Evolutionary conservation across 35 echinoderm and acorn worm species (phyloP).

Genomic region (Ptychodera flava): DNA sequence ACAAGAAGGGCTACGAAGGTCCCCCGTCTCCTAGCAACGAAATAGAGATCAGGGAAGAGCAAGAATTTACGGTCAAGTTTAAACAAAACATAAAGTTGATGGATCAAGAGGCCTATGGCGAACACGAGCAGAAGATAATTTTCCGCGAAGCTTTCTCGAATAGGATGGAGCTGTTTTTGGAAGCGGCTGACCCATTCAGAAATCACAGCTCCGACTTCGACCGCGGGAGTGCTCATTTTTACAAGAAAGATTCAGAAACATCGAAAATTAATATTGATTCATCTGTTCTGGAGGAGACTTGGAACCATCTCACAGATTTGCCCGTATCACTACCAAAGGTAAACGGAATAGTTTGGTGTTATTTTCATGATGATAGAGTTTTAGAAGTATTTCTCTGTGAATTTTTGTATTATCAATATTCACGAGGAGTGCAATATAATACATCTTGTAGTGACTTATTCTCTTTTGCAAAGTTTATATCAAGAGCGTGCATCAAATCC

Average conservation of each 20-base stretch:
- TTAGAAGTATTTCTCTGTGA: no score
- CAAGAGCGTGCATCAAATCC: no score
- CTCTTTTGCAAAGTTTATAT: no score
- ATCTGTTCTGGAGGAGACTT: not conserved
- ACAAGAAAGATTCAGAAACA: not conserved
- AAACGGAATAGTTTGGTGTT: no score
- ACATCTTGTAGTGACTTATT: no score
- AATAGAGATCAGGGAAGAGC: not conserved
- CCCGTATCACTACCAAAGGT: not conserved
- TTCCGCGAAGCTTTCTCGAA: not conserved
- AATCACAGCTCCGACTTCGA: not conserved
- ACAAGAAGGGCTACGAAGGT: not conserved
- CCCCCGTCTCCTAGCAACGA: not conserved
- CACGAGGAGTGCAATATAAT: no score
- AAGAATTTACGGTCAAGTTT: not conserved
- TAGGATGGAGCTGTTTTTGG: not conserved
- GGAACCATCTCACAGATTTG: not conserved
- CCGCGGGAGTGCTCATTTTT: not conserved
- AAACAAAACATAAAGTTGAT: not conserved
- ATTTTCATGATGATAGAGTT: no score
- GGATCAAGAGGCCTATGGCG: not conserved
- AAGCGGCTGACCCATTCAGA: not conserved
- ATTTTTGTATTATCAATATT: no score
- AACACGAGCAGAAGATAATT: not conserved
- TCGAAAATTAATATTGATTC: not conserved